A percentile compares a stretch with the other conserved stretches of the same genome.
Conservation (phyloP, 2,113 vertebrate genomes). For the Bubalus kerabau region DNA sequence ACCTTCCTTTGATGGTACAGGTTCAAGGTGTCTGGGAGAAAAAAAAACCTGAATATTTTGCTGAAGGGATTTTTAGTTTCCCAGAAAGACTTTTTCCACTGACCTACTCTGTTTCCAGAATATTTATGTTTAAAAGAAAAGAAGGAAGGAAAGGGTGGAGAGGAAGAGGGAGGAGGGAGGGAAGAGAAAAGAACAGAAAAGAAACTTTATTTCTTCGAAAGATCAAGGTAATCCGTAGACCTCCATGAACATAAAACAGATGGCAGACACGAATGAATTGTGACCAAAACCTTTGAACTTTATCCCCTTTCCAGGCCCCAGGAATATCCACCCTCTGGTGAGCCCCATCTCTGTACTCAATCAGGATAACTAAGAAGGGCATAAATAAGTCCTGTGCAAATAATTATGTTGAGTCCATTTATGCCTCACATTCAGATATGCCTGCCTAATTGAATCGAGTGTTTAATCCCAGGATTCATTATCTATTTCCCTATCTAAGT, state of each 20-base stretch:
- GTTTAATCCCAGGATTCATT: slow-evolving; percentile 84
- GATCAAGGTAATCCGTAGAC: slow-evolving; percentile 65
- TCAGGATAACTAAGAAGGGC: slow-evolving; percentile 78
- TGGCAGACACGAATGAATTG: slow-evolving; percentile 78
- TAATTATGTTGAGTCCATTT: slow-evolving; percentile 79
- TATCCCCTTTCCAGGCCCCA: slow-evolving; percentile 77
- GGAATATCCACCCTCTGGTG: slow-evolving; percentile 73
- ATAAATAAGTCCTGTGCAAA: slow-evolving; percentile 83
- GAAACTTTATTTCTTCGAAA: slow-evolving; percentile 72
- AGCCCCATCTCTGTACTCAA: slow-evolving; percentile 73
- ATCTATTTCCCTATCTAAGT: slow-evolving; percentile 80
- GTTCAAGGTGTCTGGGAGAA: background rate
- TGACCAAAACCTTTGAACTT: slow-evolving; percentile 82
- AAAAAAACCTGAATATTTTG: slow-evolving; percentile 44
- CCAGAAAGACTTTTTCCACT: slow-evolving; percentile 37
- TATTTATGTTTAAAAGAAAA: slow-evolving; percentile 28
- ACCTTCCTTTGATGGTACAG: slow-evolving; percentile 34
- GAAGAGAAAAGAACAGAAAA: background rate
- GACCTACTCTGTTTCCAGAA: slow-evolving; percentile 45
- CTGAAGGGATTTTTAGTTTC: slow-evolving; percentile 9
- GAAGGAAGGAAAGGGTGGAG: background rate
- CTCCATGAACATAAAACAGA: slow-evolving; percentile 74
- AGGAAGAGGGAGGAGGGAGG: background rate
- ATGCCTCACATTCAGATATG: slow-evolving; percentile 80
- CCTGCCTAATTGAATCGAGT: slow-evolving; percentile 83